Evolutionary conservation across 2,888 invertebrate species (phyloP).

Genomic region (Plebejus argus): DNA sequence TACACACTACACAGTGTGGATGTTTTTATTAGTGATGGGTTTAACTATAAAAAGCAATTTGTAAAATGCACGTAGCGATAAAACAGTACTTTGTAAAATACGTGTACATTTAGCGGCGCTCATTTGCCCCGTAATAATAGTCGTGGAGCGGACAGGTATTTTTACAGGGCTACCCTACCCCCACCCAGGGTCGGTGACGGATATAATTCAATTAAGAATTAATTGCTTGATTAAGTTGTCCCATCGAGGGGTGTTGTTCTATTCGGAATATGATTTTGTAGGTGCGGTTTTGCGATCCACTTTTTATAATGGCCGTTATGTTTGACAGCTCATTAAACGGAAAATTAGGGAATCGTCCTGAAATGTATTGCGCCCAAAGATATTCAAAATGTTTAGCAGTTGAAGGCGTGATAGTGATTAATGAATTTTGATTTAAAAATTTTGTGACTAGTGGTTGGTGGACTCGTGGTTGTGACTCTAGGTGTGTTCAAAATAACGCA

Average conservation of each 20-base stretch:
- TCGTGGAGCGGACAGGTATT: conserved; percentile 44
- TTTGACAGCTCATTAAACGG: conserved; percentile 1
- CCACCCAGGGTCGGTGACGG: conserved; percentile 62
- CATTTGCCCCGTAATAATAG: conserved; percentile 31
- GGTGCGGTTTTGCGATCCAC: conserved; percentile 64
- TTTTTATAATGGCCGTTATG: conserved; percentile 54
- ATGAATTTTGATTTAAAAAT: too few species aligned
- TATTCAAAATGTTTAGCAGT: background rate
- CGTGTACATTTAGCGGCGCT: conserved; percentile 2
- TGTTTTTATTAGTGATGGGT: background rate
- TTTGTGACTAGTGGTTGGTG: too few species aligned
- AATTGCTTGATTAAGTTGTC: conserved; percentile 77
- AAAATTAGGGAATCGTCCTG: background rate
- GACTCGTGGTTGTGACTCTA: too few species aligned
- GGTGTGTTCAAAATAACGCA: too few species aligned
- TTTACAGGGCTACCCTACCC: conserved; percentile 43
- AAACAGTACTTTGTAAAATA: conserved; percentile 13
- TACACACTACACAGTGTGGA: too few species aligned
- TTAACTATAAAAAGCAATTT: conserved; percentile 3
- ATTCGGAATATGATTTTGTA: conserved; percentile 73
- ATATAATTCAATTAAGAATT: conserved; percentile 77
- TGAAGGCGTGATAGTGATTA: too few species aligned
- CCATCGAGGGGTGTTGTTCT: conserved; percentile 62
- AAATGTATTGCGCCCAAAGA: background rate
- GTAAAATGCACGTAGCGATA: background rate